Evolutionary conservation across 2,797 vertebrate species (phyloP).

Genomic region (Botia kubotai): DNA sequence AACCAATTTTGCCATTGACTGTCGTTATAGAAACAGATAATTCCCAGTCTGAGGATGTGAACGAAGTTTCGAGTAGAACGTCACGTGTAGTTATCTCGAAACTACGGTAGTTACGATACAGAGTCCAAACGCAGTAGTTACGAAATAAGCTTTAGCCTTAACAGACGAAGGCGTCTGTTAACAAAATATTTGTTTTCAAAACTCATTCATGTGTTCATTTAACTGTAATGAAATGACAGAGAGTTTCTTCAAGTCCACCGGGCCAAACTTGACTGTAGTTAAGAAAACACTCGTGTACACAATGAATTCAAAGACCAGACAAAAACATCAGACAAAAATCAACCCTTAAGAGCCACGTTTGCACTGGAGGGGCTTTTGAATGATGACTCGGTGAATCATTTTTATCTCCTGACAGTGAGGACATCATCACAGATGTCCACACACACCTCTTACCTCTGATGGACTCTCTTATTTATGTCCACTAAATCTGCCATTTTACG

Average conservation of each 20-base stretch:
- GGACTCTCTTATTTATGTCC: background rate
- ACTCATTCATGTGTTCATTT: no score
- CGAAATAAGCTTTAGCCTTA: no score
- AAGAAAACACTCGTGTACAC: background rate
- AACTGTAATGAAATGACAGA: background rate
- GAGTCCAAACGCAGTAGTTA: no score
- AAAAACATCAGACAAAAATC: background rate
- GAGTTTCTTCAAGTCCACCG: background rate
- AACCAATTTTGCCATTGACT: no score
- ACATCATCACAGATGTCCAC: background rate
- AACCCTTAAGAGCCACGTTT: no score
- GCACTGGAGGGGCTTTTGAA: background rate
- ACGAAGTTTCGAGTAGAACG: no score
- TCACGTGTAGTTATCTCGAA: no score
- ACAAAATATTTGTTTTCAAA: no score
- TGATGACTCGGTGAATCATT: background rate
- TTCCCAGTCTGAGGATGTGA: no score
- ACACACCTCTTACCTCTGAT: background rate
- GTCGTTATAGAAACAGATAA: no score
- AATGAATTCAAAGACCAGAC: background rate
- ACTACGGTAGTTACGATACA: no score
- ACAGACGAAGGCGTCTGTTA: no score
- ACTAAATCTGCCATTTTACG: background rate
- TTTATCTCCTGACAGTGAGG: background rate
- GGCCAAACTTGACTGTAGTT: background rate